phyloP scores from a whole-genome alignment of 1,140 invertebrate species.

The Papilio glaucus region DNA sequence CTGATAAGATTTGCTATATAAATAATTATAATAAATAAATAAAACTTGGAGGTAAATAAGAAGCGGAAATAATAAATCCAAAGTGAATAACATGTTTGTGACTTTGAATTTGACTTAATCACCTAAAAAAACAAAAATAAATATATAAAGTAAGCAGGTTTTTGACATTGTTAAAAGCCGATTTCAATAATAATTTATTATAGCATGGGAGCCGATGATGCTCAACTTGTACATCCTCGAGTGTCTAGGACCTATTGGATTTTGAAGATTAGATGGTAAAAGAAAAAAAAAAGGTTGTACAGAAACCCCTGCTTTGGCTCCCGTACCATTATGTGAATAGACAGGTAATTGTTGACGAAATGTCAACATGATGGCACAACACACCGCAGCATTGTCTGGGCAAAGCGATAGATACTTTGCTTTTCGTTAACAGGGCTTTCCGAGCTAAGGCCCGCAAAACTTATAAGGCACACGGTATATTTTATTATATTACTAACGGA shows the following conservation, averaged over 20 bases:
- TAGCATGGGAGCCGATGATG: no score
- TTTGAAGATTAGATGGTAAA: no score
- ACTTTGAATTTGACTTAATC: conserved; percentile 12
- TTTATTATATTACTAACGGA: no score
- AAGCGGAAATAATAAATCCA: conserved; percentile 1
- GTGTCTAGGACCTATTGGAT: no score
- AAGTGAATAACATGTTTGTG: conserved; percentile 4
- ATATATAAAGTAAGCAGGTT: neutral
- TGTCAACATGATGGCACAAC: conserved; percentile 19
- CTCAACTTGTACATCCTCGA: no score
- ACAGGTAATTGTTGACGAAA: neutral
- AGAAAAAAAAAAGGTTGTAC: no score
- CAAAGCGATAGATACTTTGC: neutral
- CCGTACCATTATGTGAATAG: no score
- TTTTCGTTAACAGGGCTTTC: neutral
- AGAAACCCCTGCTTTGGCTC: no score
- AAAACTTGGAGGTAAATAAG: neutral
- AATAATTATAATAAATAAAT: neutral
- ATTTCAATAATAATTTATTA: no score
- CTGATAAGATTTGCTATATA: no score
- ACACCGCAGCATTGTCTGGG: neutral
- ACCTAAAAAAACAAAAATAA: neutral
- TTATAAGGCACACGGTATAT: no score
- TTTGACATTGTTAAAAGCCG: no score
- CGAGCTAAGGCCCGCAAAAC: neutral